Conservation (phyloP, 2,888 invertebrate genomes). For the Dicranocentrus wangi region DNA sequence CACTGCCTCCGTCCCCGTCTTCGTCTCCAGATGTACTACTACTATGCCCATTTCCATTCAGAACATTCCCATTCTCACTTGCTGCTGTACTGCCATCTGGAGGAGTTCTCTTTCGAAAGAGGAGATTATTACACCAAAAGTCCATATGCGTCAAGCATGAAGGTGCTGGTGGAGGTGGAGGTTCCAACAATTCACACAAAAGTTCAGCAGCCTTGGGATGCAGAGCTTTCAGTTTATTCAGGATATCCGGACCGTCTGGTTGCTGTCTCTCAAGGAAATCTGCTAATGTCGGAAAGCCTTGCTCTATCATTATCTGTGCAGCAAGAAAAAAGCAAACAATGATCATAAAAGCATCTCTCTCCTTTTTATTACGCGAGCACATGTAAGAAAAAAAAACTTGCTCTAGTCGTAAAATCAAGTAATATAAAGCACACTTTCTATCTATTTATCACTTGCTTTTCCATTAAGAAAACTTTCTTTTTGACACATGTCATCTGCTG, state of each 20-base stretch:
- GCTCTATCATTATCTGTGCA: conserved; percentile 71
- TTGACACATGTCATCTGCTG: too few species aligned
- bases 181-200: conserved; percentile 71
- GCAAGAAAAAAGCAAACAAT: conserved; percentile 9
- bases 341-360: background rate
- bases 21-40: conserved; percentile 15
- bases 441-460: too few species aligned
- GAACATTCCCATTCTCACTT: conserved; percentile 33
- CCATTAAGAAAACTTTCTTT: too few species aligned
- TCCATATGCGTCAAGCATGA: conserved; percentile 72
- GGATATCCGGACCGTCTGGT: conserved; percentile 70
- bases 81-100: conserved; percentile 53
- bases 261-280: conserved; percentile 70
- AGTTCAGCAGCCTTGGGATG: conserved; percentile 72
- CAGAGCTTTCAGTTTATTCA: conserved; percentile 68
- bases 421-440: too few species aligned
- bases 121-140: conserved; percentile 74
- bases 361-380: background rate
- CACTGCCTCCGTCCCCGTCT: conserved; percentile 34
- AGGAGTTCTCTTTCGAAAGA: conserved; percentile 70
- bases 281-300: conserved; percentile 72
- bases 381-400: background rate
- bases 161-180: conserved; percentile 69
- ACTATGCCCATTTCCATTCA: conserved; percentile 47
- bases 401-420: too few species aligned